Base-by-base conservation (phyloP, 2,797 vertebrate species). In the Lophius americanus region DNA sequence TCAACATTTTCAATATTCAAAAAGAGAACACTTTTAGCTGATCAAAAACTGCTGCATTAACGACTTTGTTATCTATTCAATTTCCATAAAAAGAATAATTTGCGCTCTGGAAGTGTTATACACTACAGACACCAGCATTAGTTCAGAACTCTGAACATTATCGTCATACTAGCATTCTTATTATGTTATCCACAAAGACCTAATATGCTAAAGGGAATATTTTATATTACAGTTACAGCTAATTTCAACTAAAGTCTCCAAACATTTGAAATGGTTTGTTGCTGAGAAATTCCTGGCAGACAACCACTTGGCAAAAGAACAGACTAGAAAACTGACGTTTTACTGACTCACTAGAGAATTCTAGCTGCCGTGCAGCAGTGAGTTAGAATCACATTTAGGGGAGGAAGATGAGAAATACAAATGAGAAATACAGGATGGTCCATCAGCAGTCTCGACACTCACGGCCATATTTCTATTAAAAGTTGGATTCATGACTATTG, bases 1-100 rank as follows among this genome's bases (percentile, higher is more conserved):
- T 50, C 87, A 49, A 80, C 52, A 85, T 48, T 44, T 72, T 23
- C 23, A 23, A 23, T 23, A 23, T 23, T 23, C 23, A 23, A 23
- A 23, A 23, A 23, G 23, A 23, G 23, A 1, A 23, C 23, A 23
- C 23, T 48, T 32, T 9, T 10, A 36, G 7, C 0, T 47, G 2
- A 48, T 51, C 36, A 52, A 49, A 50, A 9, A 37, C 0, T 59
- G 36, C 8, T 67, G 14, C 23, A n/a, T 38, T 44, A 42, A 7
- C 9, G n/a, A 42, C 8, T 46, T 42, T 33, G 23, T 23, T 23
- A 23, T 23, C 23, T 23, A 23, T 23, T 23, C 23, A 23, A 23
- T 23, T 23, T 23, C 23, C 23, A 23, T 23, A 23, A 23, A 23
- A 23, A 23, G 23, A 23, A 23, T 23, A 38, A 9, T 44, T 56